A percentile compares a stretch with the other conserved stretches of the same genome.
phyloP scores from a whole-genome alignment of 64 coral and sea anemone species.

The Porites lutea region DNA sequence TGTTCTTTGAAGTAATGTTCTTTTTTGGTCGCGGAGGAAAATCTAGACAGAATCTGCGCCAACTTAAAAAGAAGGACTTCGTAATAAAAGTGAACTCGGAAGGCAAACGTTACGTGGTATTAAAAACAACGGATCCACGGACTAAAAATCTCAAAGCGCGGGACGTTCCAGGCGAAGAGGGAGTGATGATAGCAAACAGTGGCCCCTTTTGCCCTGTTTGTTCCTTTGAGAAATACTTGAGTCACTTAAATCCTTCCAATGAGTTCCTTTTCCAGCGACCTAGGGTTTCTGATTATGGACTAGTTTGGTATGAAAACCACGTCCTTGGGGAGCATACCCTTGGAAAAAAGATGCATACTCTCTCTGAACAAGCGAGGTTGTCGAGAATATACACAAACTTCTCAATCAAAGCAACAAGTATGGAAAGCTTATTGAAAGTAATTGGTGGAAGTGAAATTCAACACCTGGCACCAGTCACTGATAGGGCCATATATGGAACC shows the following conservation, averaged over 20 bases:
- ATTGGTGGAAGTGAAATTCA: no score
- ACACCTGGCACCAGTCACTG: no score
- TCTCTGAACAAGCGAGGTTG: no score
- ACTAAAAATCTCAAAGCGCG: not conserved
- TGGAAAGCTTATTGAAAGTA: no score
- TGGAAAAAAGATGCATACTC: no score
- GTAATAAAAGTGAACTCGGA: slow-evolving; percentile 23
- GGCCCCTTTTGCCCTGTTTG: slow-evolving; percentile 19
- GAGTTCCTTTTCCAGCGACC: slow-evolving; percentile 55
- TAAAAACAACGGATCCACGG: not conserved
- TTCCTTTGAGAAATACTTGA: slow-evolving; percentile 50
- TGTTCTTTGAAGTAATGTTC: slow-evolving; percentile 62
- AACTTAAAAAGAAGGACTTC: slow-evolving; percentile 20
- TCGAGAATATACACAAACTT: no score
- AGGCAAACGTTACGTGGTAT: slow-evolving; percentile 21
- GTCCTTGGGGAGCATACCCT: no score
- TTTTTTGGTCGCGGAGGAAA: slow-evolving; percentile 46
- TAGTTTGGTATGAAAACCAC: not conserved
- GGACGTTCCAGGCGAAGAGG: slow-evolving; percentile 1
- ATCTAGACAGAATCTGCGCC: slow-evolving; percentile 9
- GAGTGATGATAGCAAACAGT: slow-evolving; percentile 46
- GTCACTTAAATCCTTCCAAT: slow-evolving; percentile 21
- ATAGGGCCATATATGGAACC: no score
- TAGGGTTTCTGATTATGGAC: not conserved
- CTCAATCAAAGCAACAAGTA: no score